Percentiles rank a stretch among this genome's conserved stretches.
Evolutionary conservation across 2,797 vertebrate genomes (phyloP).

Genomic region (Podarcis lilfordi): DNA sequence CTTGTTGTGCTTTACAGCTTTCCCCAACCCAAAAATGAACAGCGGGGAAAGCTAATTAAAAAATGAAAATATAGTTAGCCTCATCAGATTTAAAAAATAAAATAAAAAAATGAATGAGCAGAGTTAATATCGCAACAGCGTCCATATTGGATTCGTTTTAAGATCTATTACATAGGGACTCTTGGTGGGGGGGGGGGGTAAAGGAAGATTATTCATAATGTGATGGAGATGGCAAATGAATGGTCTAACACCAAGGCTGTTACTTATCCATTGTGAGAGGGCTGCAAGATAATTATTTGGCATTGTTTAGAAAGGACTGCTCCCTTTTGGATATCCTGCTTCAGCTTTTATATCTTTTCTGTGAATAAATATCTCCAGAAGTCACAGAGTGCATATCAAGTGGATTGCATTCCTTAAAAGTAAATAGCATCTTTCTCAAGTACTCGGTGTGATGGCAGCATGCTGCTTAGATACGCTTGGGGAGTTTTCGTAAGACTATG

Average conservation of each 20-base stretch:
- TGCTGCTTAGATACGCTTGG: background rate
- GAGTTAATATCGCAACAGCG: slow-evolving; percentile 34
- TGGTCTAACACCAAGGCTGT: rapidly evolving
- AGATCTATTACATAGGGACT: slow-evolving; percentile 9
- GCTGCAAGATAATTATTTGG: slow-evolving; percentile 50
- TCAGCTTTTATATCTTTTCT: slow-evolving; percentile 27
- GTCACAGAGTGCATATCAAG: slow-evolving; percentile 45
- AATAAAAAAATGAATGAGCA: slow-evolving; percentile 19
- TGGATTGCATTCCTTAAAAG: slow-evolving; percentile 1
- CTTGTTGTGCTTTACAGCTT: slow-evolving; percentile 28
- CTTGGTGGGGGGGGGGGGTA: slow-evolving; percentile 18
- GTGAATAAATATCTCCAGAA: slow-evolving; percentile 34
- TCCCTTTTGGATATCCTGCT: slow-evolving; percentile 33
- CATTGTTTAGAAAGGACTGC: slow-evolving; percentile 48
- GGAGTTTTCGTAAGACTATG: background rate
- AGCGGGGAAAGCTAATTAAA: slow-evolving; percentile 51
- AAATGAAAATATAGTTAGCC: slow-evolving; percentile 33
- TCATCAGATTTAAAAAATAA: background rate
- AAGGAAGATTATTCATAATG: slow-evolving; percentile 24
- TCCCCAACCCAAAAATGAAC: background rate
- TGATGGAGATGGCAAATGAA: slow-evolving; percentile 35
- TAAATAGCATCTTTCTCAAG: background rate
- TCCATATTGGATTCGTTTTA: slow-evolving; percentile 34
- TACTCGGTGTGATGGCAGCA: rapidly evolving
- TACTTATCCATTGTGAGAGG: background rate